Percentiles rank a stretch among this genome's conserved stretches.
Conservation (phyloP, 2,113 vertebrate genomes). For the Phrynosoma platyrhinos region DNA sequence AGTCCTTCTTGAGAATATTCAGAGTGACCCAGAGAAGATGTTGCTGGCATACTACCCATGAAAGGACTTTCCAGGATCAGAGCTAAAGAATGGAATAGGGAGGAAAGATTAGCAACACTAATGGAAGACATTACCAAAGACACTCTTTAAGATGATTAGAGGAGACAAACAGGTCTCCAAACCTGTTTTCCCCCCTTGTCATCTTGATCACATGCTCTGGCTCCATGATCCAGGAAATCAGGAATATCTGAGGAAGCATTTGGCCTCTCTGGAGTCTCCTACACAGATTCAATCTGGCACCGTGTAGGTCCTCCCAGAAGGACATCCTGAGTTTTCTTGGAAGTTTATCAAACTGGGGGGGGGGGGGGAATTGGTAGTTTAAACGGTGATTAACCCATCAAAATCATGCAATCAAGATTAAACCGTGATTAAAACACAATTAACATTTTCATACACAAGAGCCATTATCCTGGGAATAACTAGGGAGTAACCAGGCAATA, state of each 20-base stretch:
- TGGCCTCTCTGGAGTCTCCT: not conserved
- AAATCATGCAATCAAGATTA: too few relatives aligned
- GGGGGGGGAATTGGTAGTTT: too few relatives aligned
- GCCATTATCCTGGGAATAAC: too few relatives aligned
- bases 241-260: not conserved
- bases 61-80: not conserved
- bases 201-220: not conserved
- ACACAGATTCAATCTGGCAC: not conserved
- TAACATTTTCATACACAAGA: too few relatives aligned
- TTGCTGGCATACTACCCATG: too few relatives aligned
- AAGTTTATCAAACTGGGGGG: too few relatives aligned
- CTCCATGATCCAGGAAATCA: not conserved
- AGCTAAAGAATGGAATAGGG: not conserved
- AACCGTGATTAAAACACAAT: too few relatives aligned
- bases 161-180: not conserved
- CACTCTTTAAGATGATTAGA: not conserved
- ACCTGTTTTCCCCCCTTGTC: not conserved
- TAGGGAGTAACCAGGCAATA: too few relatives aligned
- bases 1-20: not conserved
- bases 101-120: not conserved
- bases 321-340: not conserved
- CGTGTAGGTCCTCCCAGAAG: not conserved
- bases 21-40: not conserved
- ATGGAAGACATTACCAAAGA: slow-evolving; percentile 7
- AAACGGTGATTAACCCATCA: too few relatives aligned